Conservation (phyloP, 2,113 vertebrate genomes). For the Damaliscus lunatus region DNA sequence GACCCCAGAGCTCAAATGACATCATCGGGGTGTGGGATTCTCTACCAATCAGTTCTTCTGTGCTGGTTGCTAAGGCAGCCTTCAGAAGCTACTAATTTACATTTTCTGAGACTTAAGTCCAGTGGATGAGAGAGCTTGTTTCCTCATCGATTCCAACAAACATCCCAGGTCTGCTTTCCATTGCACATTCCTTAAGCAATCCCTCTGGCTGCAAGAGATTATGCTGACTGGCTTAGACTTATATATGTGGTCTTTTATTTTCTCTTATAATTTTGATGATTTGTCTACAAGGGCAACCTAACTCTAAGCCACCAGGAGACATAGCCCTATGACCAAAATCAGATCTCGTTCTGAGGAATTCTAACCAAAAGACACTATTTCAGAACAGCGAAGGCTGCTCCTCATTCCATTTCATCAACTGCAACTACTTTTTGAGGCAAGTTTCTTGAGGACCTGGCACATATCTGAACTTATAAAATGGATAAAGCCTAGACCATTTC, state of each 20-base stretch:
- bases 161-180: background rate
- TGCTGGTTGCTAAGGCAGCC: background rate
- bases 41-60: background rate
- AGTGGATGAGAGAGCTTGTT: background rate
- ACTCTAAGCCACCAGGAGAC: background rate
- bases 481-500: conserved; percentile 15
- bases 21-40: background rate
- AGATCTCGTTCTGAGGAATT: background rate
- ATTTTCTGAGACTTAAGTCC: background rate
- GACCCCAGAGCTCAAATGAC: background rate
- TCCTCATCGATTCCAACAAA: background rate
- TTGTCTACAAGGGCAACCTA: background rate
- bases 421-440: background rate
- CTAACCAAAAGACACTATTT: background rate
- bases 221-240: background rate
- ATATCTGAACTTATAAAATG: background rate
- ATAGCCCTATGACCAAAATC: background rate
- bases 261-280: background rate
- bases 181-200: background rate
- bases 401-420: background rate
- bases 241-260: background rate
- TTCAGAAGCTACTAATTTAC: background rate
- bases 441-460: background rate
- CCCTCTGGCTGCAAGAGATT: background rate
- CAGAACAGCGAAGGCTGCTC: background rate